Evolutionary conservation across 1,140 invertebrate species (phyloP).

Genomic region (Saccostrea cuccullata): DNA sequence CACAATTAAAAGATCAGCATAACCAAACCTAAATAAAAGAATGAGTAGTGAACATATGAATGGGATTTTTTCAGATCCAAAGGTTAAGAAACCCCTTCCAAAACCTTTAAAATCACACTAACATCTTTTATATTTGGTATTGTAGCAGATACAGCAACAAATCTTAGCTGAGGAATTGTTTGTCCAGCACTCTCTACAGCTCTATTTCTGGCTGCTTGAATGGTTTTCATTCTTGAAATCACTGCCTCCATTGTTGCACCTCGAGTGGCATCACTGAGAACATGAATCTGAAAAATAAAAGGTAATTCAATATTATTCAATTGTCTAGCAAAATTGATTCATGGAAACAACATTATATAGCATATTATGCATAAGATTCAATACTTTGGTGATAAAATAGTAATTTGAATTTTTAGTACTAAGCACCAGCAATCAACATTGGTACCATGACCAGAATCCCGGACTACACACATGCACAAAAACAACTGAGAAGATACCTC

Average conservation of each 20-base stretch:
- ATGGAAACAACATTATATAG: too few species aligned
- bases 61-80: too few species aligned
- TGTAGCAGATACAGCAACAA: conserved; percentile 89
- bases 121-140: conserved; percentile 88
- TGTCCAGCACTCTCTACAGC: not conserved
- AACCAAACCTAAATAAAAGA: too few species aligned
- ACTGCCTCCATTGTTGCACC: conserved; percentile 89
- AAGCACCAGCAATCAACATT: not conserved
- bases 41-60: too few species aligned
- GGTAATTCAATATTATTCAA: too few species aligned
- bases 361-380: too few species aligned
- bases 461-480: not conserved
- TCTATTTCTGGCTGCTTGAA: conserved; percentile 68
- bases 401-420: not conserved
- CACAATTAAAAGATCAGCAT: too few species aligned
- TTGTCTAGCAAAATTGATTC: too few species aligned
- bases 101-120: conserved; percentile 48
- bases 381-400: not conserved
- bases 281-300: conserved; percentile 80
- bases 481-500: conserved; percentile 81
- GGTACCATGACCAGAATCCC: not conserved
- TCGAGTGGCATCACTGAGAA: conserved; percentile 84
- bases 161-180: conserved; percentile 79
- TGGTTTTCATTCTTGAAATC: conserved; percentile 87
- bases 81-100: too few species aligned